phyloP scores from a whole-genome alignment of 2,113 vertebrate species.

The Trematomus loennbergii region DNA sequence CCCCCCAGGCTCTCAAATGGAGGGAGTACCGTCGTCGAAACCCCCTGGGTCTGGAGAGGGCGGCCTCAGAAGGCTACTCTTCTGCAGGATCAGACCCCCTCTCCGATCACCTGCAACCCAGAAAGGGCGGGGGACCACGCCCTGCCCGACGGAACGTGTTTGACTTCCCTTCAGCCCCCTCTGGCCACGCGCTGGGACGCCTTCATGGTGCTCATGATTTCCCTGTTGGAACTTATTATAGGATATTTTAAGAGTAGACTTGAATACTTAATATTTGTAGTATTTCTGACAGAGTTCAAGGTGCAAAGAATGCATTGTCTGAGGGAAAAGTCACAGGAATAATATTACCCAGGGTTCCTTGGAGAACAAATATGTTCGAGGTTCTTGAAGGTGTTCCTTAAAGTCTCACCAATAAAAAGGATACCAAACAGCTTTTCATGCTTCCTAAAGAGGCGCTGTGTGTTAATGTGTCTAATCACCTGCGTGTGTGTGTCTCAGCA shows the following conservation, averaged over 20 bases:
- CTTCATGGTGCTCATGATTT: conserved; percentile 85
- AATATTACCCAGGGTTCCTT: too few species aligned
- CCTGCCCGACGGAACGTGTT: conserved; percentile 88
- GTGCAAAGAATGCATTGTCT: neutral
- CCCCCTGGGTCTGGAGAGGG: conserved; percentile 89
- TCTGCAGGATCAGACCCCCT: conserved; percentile 62
- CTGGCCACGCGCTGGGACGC: conserved; percentile 80
- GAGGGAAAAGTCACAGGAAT: neutral
- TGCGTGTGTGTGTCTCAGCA: conserved; percentile 48
- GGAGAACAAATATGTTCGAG: neutral
- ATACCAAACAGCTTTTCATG: neutral
- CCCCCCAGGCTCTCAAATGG: conserved; percentile 97
- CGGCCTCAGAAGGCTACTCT: conserved; percentile 67
- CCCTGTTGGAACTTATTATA: neutral
- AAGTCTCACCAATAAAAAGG: neutral
- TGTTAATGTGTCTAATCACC: conserved; percentile 3
- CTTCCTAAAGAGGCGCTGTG: conserved; percentile 1
- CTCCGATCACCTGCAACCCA: conserved; percentile 82
- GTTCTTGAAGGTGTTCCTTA: neutral
- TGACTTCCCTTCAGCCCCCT: conserved; percentile 87
- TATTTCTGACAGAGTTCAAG: neutral
- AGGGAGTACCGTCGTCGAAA: conserved; percentile 94
- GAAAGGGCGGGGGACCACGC: conserved; percentile 76
- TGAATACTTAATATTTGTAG: neutral
- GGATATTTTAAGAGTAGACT: neutral